Conservation (phyloP, 2,797 vertebrate species). For the Brachyrhaphis roseni region DNA sequence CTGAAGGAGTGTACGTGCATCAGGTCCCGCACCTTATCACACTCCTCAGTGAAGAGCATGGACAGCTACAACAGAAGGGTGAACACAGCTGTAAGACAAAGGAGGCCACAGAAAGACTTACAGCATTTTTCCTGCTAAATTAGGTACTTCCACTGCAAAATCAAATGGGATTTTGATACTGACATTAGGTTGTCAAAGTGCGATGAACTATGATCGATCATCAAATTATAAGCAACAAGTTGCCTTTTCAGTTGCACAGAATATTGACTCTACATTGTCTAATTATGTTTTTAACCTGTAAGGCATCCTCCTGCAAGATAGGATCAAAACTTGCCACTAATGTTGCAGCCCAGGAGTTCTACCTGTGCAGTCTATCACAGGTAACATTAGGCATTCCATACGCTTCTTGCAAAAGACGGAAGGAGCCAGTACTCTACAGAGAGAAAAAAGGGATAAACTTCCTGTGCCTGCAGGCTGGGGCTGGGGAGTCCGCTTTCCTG, state of each 20-base stretch:
- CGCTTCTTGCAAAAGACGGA: neutral
- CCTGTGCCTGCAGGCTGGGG: neutral
- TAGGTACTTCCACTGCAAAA: neutral
- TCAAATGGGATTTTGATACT: neutral
- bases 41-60: conserved; percentile 99
- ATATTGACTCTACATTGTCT: neutral
- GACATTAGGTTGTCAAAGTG: neutral
- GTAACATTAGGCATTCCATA: neutral
- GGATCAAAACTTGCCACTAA: neutral
- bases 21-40: conserved; percentile 95
- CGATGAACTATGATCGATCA: neutral
- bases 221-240: neutral
- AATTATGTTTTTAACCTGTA: neutral
- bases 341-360: neutral
- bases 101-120: neutral
- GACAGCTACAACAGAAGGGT: conserved; percentile 84
- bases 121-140: neutral
- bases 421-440: neutral
- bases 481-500: neutral
- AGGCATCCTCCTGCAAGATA: neutral
- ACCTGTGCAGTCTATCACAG: neutral
- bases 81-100: conserved; percentile 16
- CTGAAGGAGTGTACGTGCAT: conserved; percentile 99
- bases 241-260: neutral
- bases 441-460: neutral